Evolutionary conservation across 2,113 vertebrate species (phyloP), one percentile per base, ranked within the genome.

Genomic region (Saccopteryx bilineata): DNA sequence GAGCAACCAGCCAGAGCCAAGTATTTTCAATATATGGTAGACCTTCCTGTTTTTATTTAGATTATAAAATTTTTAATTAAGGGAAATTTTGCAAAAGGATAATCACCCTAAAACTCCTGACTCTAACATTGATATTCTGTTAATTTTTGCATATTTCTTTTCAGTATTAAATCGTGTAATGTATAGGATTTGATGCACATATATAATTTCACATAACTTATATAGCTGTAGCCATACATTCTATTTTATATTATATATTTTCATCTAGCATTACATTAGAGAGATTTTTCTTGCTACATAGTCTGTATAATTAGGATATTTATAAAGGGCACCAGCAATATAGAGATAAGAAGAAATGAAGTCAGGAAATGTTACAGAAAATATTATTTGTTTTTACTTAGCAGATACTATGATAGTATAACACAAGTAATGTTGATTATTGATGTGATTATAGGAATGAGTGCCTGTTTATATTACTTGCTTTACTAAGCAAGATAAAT

Each of bases 31-130:
- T 90, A 56, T 56, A 71, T 94, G 21, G 69, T 90, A 66, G 23
- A 90, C 15, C 15, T 28, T 75, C 33, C 7, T 96, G 18, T 91
- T 95, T 96, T 72, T 61, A 81, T 87, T 92, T 65, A 95, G 84
- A 9, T 91, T 85, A 87, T 61, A 71, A 93, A 56, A 71, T 75
- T 94, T 84, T 69, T n/a, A 14, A 63, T 39, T 52, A 83, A 94
- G 84, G 75, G 33, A 90, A 87, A 83, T 56, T 94, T 74, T 72
- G 7, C 13, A 52, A 91, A 54, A 60, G 7, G 7, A 56, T 83
- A 87, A 90, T 56, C 24, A 56, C 54, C 21, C 15, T 39, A 61
- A 96, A 95, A 61, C 13, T 75, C 46, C 39, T 71, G 24, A 76
- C 60, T 89, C 2, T 79, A 66, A 60, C 31, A 74, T 61, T 85